Percentiles rank a stretch among this genome's conserved stretches.
phyloP scores from a whole-genome alignment of 2,888 invertebrate genomes.

The Lepidochitona cinerea region DNA sequence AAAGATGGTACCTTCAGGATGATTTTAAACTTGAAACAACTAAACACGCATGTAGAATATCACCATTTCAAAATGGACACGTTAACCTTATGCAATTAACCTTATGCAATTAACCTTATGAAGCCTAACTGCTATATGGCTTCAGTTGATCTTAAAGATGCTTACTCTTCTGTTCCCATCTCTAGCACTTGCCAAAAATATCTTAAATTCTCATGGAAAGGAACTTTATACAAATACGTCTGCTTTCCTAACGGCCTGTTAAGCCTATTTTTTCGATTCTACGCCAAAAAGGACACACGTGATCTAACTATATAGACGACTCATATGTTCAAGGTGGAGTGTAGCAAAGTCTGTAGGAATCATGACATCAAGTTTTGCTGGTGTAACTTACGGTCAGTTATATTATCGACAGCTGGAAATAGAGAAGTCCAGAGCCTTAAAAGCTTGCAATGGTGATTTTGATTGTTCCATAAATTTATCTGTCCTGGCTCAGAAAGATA shows the following conservation, averaged over 20 bases:
- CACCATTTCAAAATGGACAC: neutral
- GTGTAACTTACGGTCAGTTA: neutral
- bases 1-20: neutral
- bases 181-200: constrained; percentile 9
- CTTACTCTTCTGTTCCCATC: constrained; percentile 1
- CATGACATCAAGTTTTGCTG: constrained; percentile 5
- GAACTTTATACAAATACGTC: constrained; percentile 10
- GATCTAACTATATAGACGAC: neutral
- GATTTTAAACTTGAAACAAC: neutral
- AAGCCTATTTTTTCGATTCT: constrained; percentile 19
- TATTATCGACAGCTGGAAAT: constrained; percentile 5
- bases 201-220: neutral
- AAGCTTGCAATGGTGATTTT: neutral
- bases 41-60: neutral
- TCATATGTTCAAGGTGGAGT: neutral
- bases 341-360: neutral
- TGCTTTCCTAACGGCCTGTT: constrained; percentile 21
- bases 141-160: too few species aligned
- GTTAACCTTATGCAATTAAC: neutral
- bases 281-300: constrained; percentile 9
- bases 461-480: neutral
- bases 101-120: neutral
- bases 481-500: neutral
- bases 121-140: too few species aligned
- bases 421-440: neutral